Evolutionary conservation across 2,113 vertebrate genomes (phyloP), one percentile per base, ranked within the genome.

Genomic region (Microcebus murinus): DNA sequence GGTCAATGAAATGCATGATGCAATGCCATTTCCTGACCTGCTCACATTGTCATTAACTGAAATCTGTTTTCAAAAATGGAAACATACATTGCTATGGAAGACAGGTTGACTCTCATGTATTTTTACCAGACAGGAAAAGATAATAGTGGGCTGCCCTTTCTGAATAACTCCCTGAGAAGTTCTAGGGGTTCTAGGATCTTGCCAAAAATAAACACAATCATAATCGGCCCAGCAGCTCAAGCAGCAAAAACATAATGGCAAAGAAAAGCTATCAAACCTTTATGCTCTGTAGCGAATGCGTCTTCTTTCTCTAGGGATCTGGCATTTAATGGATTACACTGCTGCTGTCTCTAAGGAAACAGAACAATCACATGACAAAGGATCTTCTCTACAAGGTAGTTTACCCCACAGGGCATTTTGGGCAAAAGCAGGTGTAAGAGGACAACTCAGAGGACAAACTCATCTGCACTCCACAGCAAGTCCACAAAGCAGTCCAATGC

Each of bases 311-410:
- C 98, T 97, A 89, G 87, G 93, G 97, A 97, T 98, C 97, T 97
- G 98, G 98, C 98, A 98, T 99, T 98, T 98, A 97, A 98, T 97
- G 98, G 98, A 98, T 97, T 97, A 97, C 96, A 98, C 97, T 96
- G 98, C 98, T 97, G 98, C 97, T 97, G 99, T 99, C 99, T 98
- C 99, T 98, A 99, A 98, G 99, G 99, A 99, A 99, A 99, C 99
- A 97, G 98, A 50, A 92, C 82, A 31, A 96, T 98, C 99, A 99
- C 98, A 83, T 99, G 98, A 98, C 82, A 86, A 91, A 31, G 97
- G 98, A 98, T 98, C 98, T 90, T 95, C 90, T 50, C 81, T 71
- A 34, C 61, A 39, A 71, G 89, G 93, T 14, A 45, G 3, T 57
- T 48, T 45, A 92, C 7, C 90, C 36, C 48, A 6, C 52, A 82